Evolutionary conservation across 2,797 vertebrate species (phyloP).

Genomic region (Acanthurus lineatus): DNA sequence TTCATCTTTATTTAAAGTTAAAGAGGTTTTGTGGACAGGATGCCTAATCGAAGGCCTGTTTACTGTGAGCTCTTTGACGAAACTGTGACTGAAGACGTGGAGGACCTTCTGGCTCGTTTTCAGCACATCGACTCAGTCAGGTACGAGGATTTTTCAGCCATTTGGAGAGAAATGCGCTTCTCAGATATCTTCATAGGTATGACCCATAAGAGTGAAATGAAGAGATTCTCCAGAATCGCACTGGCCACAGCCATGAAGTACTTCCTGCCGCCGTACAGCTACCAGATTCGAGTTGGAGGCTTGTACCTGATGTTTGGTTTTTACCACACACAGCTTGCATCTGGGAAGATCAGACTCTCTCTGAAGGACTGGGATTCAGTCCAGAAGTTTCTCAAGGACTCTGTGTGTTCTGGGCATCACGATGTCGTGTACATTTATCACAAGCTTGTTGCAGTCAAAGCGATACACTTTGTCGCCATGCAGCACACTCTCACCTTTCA

Average conservation of each 20-base stretch:
- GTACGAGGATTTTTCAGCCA: conserved; percentile 61
- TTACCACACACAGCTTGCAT: conserved; percentile 68
- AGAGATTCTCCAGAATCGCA: conserved; percentile 59
- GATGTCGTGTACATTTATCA: conserved; percentile 71
- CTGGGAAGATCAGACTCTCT: conserved; percentile 60
- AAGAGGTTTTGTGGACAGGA: conserved; percentile 4
- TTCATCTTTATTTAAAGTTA: no score
- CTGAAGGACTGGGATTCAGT: conserved; percentile 67
- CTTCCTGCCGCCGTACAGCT: conserved; percentile 78
- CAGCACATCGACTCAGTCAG: conserved; percentile 68
- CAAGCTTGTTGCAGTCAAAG: conserved; percentile 59
- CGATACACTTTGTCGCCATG: conserved; percentile 74
- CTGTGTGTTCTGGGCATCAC: conserved; percentile 37
- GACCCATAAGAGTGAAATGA: conserved; percentile 29
- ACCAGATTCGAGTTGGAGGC: conserved; percentile 75
- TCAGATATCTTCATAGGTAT: conserved; percentile 57
- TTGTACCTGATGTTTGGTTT: conserved; percentile 77
- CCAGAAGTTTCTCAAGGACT: conserved; percentile 65
- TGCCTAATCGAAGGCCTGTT: conserved; percentile 29
- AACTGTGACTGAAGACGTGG: conserved; percentile 76
- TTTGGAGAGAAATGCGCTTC: conserved; percentile 76
- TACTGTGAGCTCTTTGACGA: conserved; percentile 43
- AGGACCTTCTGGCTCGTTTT: conserved; percentile 73
- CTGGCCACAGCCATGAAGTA: conserved; percentile 73
- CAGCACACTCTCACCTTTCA: conserved; percentile 68